Conservation (phyloP, 2,888 invertebrate genomes). For the Hybos culiciformis region DNA sequence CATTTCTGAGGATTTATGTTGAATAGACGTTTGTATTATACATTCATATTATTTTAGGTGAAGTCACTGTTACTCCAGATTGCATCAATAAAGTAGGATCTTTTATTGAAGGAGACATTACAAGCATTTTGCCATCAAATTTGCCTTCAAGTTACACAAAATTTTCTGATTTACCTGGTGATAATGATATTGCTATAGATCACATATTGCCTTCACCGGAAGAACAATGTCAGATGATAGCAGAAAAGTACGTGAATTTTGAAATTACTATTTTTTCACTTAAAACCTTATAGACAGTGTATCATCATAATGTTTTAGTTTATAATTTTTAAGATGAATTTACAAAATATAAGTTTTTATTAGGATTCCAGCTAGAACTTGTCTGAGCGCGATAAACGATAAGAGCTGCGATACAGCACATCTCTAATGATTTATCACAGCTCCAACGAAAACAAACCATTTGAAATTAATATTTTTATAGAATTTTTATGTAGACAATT, state of each 20-base stretch:
- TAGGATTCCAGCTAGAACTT: too few relatives aligned
- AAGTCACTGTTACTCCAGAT: slow-evolving; percentile 66
- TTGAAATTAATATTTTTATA: too few relatives aligned
- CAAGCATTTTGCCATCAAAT: not conserved
- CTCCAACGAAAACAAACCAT: too few relatives aligned
- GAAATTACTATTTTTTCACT: slow-evolving; percentile 11
- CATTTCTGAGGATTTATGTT: too few relatives aligned
- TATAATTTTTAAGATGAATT: too few relatives aligned
- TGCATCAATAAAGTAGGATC: slow-evolving; percentile 47
- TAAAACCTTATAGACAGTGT: slow-evolving; percentile 1
- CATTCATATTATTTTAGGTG: too few relatives aligned
- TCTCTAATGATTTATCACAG: too few relatives aligned
- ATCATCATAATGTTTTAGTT: not conserved
- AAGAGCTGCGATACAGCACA: too few relatives aligned
- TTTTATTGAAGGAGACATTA: not conserved
- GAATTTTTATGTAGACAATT: not conserved
- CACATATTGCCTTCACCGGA: slow-evolving; percentile 78
- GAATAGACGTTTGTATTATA: too few relatives aligned
- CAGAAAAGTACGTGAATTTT: slow-evolving; percentile 59
- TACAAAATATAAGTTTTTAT: too few relatives aligned
- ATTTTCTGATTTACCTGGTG: not conserved
- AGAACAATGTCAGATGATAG: slow-evolving; percentile 70
- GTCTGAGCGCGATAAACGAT: too few relatives aligned
- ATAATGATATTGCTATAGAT: slow-evolving; percentile 49
- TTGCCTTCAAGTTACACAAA: slow-evolving; percentile 1